Evolutionary conservation across 2,888 invertebrate genomes (phyloP), one percentile per base, ranked within the genome.

Genomic region (Zonitis immaculata): DNA sequence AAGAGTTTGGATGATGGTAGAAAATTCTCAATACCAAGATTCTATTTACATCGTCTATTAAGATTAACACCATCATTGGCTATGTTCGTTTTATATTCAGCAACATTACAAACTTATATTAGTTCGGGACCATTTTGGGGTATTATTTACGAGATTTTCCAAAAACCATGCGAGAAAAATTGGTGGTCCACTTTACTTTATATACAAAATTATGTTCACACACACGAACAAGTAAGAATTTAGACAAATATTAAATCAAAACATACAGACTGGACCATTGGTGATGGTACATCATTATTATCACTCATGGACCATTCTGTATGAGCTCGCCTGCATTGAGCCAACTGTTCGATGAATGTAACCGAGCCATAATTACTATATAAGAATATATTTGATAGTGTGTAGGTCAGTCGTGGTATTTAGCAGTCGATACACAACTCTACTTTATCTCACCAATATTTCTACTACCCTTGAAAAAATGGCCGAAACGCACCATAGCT

Each of bases 51-150:
- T n/a, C n/a, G n/a, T n/a, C n/a, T n/a, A n/a, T n/a, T n/a, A n/a
- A n/a, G n/a, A n/a, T n/a, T n/a, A n/a, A n/a, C n/a, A n/a, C n/a
- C n/a, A n/a, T n/a, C n/a, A n/a, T n/a, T n/a, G n/a, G n/a, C n/a
- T n/a, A n/a, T n/a, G n/a, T n/a, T n/a, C n/a, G n/a, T n/a, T n/a
- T n/a, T n/a, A n/a, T n/a, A n/a, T n/a, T n/a, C n/a, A 27, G 11
- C 9, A 27, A 27, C 8, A 4, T 12, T 1, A 1, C 3, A 8
- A 8, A 30, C 30, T 4, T 69, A 75, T 54, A n/a, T 76, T 3
- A 75, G 75, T 2, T 71, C 74, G 11, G 79, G 79, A 2, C 76
- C 79, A 2, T 57, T 74, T 11, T 79, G 78, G 77, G 48, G 67
- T 4, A 8, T 3, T 0, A 42, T 52, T 8, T 28, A 57, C 0